Evolutionary conservation across 2,113 vertebrate genomes (phyloP).

Genomic region (Lipotes vexillifer): DNA sequence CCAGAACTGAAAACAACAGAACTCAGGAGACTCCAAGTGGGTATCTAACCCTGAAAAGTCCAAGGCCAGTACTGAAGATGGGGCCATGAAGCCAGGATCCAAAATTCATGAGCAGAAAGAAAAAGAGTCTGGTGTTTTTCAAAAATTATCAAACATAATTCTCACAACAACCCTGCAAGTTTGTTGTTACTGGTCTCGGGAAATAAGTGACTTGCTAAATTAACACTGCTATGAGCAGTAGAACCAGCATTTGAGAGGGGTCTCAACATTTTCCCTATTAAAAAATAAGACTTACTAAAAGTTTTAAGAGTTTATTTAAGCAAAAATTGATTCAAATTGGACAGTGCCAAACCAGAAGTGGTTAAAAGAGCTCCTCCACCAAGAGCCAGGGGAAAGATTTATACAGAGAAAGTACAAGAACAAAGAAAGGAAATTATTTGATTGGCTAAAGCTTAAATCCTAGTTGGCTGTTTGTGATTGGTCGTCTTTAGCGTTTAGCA

Average conservation of each 20-base stretch:
- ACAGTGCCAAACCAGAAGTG: background rate
- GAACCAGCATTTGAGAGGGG: background rate
- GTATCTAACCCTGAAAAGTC: background rate
- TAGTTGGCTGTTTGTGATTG: background rate
- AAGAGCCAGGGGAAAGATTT: background rate
- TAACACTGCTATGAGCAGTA: background rate
- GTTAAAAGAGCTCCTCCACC: background rate
- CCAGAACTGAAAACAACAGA: background rate
- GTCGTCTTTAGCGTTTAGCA: background rate
- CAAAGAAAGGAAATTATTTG: background rate
- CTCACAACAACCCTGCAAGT: background rate
- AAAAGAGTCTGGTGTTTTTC: background rate
- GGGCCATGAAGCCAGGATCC: background rate
- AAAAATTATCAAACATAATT: background rate
- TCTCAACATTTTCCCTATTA: background rate
- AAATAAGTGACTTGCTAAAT: background rate
- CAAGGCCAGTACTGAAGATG: background rate
- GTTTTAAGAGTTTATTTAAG: background rate
- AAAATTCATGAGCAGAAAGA: background rate
- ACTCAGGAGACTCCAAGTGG: background rate
- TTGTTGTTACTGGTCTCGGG: background rate
- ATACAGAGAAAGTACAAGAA: background rate
- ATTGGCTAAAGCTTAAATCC: background rate
- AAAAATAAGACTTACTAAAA: background rate
- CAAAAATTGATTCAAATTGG: background rate